Conservation (phyloP, 2,888 invertebrate genomes). For the Lasiommata megera region DNA sequence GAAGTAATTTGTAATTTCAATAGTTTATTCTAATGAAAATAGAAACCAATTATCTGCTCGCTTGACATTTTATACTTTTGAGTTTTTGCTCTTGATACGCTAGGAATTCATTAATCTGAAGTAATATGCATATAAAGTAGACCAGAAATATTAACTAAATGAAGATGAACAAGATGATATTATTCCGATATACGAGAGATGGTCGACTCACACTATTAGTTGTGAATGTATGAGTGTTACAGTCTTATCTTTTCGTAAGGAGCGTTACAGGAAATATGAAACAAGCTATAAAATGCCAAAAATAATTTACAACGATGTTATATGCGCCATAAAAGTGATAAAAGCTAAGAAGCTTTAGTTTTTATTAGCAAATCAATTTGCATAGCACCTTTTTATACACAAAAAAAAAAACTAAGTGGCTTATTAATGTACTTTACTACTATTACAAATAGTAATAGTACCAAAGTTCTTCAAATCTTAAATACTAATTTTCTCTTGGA, state of each 20-base stretch:
- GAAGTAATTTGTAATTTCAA: too few relatives aligned
- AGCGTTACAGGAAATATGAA: constrained; percentile 23
- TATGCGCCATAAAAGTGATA: not conserved
- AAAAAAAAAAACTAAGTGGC: not conserved
- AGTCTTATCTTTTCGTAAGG: not conserved
- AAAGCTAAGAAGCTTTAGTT: not conserved
- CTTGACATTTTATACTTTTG: too few relatives aligned
- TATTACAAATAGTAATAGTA: not conserved
- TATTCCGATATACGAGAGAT: too few relatives aligned
- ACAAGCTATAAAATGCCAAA: constrained; percentile 21
- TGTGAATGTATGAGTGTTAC: not conserved
- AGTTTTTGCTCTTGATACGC: too few relatives aligned
- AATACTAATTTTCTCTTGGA: too few relatives aligned
- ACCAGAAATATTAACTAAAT: too few relatives aligned
- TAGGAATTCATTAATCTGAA: too few relatives aligned
- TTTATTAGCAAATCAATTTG: constrained; percentile 2
- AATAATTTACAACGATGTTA: constrained; percentile 7
- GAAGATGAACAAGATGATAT: too few relatives aligned
- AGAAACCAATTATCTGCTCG: too few relatives aligned
- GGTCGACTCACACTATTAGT: not conserved
- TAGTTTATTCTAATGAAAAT: too few relatives aligned
- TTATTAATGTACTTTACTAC: not conserved
- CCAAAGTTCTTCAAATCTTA: too few relatives aligned
- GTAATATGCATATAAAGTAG: too few relatives aligned
- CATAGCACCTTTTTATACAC: not conserved